phyloP scores from a whole-genome alignment of 23 tunicate species.

The Pegea sp. region DNA sequence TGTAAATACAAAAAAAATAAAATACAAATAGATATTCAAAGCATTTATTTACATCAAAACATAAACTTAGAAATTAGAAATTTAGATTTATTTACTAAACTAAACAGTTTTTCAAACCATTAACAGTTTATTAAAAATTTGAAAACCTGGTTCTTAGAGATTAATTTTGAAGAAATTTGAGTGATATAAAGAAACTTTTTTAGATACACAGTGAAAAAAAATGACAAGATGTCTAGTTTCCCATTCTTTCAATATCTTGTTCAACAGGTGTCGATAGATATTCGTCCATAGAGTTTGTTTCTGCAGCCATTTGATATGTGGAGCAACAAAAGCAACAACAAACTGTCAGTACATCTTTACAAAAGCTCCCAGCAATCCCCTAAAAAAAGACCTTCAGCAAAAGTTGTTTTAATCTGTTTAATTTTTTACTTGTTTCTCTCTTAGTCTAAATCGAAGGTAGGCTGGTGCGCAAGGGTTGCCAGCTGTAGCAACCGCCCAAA shows the following conservation, averaged over 20 bases:
- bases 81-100: no score
- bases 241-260: background rate
- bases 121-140: no score
- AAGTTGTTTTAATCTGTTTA: background rate
- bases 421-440: background rate
- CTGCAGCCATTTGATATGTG: background rate
- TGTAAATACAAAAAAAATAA: no score
- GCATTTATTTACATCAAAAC: no score
- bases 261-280: background rate
- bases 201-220: no score
- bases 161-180: no score
- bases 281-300: background rate
- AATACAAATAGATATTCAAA: no score
- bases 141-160: no score
- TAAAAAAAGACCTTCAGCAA: background rate
- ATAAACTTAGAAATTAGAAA: no score
- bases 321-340: slow-evolving; percentile 1
- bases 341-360: background rate
- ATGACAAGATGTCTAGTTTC: no score
- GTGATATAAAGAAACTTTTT: no score
- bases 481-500: slow-evolving; percentile 1
- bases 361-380: background rate
- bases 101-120: no score
- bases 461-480: background rate
- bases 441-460: background rate